Evolutionary conservation across 2,113 vertebrate species (phyloP).

Genomic region (Rhinogobius similis): DNA sequence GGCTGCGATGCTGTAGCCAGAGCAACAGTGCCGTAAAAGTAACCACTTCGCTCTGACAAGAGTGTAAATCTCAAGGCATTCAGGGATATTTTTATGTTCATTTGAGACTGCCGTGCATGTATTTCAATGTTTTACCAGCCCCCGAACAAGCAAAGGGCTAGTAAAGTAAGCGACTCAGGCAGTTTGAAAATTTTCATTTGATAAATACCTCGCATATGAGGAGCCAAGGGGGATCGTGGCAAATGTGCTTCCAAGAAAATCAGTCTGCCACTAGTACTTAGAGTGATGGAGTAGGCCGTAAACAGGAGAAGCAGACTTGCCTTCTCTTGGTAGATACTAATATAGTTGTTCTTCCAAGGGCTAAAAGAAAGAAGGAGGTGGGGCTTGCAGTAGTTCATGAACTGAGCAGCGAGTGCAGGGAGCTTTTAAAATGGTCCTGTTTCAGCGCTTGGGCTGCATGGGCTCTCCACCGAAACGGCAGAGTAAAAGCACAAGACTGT

Average conservation of each 20-base stretch:
- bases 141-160: constrained; percentile 44
- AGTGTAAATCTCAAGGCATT: constrained; percentile 55
- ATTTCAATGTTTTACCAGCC: constrained; percentile 52
- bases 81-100: constrained; percentile 53
- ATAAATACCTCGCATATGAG: constrained; percentile 61
- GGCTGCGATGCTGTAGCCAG: constrained; percentile 40
- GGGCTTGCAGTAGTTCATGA: constrained; percentile 56
- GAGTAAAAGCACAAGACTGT: constrained; percentile 74
- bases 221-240: constrained; percentile 43
- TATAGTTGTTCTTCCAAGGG: constrained; percentile 53
- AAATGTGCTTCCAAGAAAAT: constrained; percentile 64
- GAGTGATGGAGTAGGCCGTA: constrained; percentile 69
- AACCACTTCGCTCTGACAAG: constrained; percentile 50
- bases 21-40: constrained; percentile 41
- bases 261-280: constrained; percentile 59
- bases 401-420: constrained; percentile 38
- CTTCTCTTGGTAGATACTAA: constrained; percentile 62
- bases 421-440: constrained; percentile 55
- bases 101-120: constrained; percentile 53
- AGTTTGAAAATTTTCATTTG: constrained; percentile 61
- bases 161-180: constrained; percentile 54
- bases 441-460: constrained; percentile 16
- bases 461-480: constrained; percentile 54
- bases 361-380: constrained; percentile 34
- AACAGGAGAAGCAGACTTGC: constrained; percentile 62